Evolutionary conservation across 1,140 invertebrate species (phyloP), one percentile per base, ranked within the genome.

Genomic region (Heliconius himera): DNA sequence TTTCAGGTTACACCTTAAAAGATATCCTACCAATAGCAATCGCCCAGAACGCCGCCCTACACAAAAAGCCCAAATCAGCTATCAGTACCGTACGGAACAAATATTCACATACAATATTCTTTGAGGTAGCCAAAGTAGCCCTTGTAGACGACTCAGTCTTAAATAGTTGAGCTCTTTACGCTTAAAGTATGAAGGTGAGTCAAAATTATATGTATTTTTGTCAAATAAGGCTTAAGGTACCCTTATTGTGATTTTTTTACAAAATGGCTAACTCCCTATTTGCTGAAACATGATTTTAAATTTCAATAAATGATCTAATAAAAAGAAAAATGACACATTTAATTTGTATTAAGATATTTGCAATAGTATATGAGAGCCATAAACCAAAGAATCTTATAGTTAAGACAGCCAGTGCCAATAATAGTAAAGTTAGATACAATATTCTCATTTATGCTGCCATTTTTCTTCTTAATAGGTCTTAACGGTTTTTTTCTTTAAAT

Each of bases 101-200:
- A 95, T 99, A 99, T 91, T 98, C 98, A 46, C 99, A 99, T 92
- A 97, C 97, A 88, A 97, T 98, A 88, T 99, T 99, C 94, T 98
- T 97, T 86, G 97, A 97, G 95, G 97, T 97, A 77, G 97, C 97
- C 78, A 97, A 96, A 91, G 95, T 96, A 81, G 96, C 97, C 41
- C 92, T 97, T 60, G 91, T 97, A 5, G 94, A 90, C 18, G 95
- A 94, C 86, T 73, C 85, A 0, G 84, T 80, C 2, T 83, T 94
- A 8, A 85, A 71, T 82, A 92, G 93, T 82, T 92, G 91, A 93
- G 83, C 60, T 73, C 56, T 16, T 8, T 78, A 82, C 85, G 82
- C 81, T 84, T 84, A 85, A 86, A 88, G 82, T 81, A 86, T 87
- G 74, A 77, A 92, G 90, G 89, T 90, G 86, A 87, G 89, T 90